Percentiles rank a stretch among this genome's conserved stretches.
Evolutionary conservation across 2,113 vertebrate species (phyloP).

Genomic region (Bungarus multicinctus): DNA sequence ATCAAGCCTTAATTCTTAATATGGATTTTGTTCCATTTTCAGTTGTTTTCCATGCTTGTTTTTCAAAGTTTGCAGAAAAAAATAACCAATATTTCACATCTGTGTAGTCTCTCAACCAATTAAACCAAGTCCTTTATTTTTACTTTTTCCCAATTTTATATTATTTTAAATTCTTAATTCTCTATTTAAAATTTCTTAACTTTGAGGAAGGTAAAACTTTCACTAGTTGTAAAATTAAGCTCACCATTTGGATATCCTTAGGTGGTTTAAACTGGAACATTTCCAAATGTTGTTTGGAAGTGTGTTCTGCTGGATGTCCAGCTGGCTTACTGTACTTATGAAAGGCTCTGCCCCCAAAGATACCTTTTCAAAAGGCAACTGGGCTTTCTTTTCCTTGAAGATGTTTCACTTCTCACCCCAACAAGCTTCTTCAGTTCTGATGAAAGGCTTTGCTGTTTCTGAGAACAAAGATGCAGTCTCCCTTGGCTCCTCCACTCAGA

Average conservation of each 20-base stretch:
- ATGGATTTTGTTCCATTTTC: not conserved
- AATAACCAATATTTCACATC: not conserved
- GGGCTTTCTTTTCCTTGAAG: not conserved
- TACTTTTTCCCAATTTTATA: not conserved
- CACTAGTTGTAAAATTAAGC: not conserved
- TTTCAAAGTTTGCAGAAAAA: not conserved
- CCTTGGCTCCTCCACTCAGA: not conserved
- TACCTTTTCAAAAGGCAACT: not conserved
- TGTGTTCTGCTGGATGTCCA: not conserved
- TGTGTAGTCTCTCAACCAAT: not conserved
- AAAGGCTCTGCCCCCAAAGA: not conserved
- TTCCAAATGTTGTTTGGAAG: not conserved
- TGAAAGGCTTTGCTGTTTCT: not conserved
- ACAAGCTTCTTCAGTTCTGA: not conserved
- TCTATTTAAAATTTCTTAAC: not conserved
- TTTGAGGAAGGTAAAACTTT: not conserved
- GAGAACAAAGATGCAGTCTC: not conserved
- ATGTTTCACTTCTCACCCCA: not conserved
- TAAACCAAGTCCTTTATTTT: not conserved
- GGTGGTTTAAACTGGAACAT: not conserved
- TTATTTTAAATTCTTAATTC: not conserved
- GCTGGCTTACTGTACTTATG: not conserved
- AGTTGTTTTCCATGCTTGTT: not conserved
- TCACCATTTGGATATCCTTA: not conserved
- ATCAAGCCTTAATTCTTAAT: not conserved